These are phyloP conservation scores for Dipodomys merriami DNA, from an alignment of 2,113 vertebrate species.

Conservation along the genomic window DNA sequence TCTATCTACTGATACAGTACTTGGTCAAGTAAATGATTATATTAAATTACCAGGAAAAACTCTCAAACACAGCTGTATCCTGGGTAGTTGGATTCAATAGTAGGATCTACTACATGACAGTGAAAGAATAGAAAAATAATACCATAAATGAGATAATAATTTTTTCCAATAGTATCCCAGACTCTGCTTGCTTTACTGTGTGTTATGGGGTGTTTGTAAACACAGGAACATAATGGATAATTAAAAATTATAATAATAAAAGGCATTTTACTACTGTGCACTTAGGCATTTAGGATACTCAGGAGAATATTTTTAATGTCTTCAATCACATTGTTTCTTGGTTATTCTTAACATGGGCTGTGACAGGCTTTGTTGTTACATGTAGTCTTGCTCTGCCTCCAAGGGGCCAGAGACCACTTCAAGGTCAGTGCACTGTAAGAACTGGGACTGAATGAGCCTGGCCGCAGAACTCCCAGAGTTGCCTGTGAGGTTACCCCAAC, in stretches of 20 bases:
- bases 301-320: constrained; percentile 43
- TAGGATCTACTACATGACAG: neutral
- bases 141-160: neutral
- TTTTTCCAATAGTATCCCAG: neutral
- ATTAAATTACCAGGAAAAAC: neutral
- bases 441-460: neutral
- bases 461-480: constrained; percentile 16
- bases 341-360: neutral
- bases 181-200: neutral
- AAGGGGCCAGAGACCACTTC: neutral
- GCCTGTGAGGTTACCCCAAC: constrained; percentile 20
- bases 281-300: neutral
- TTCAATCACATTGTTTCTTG: neutral
- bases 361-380: neutral
- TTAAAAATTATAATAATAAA: neutral
- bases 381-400: neutral
- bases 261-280: neutral
- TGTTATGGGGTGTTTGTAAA: neutral
- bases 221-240: neutral
- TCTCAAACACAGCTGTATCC: neutral
- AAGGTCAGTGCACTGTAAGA: neutral
- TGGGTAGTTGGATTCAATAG: neutral
- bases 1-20: neutral
- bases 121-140: constrained; percentile 10
- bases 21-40: neutral